Base-by-base conservation (phyloP, 2,113 vertebrate species). In the Corythornis madagascariensis region DNA sequence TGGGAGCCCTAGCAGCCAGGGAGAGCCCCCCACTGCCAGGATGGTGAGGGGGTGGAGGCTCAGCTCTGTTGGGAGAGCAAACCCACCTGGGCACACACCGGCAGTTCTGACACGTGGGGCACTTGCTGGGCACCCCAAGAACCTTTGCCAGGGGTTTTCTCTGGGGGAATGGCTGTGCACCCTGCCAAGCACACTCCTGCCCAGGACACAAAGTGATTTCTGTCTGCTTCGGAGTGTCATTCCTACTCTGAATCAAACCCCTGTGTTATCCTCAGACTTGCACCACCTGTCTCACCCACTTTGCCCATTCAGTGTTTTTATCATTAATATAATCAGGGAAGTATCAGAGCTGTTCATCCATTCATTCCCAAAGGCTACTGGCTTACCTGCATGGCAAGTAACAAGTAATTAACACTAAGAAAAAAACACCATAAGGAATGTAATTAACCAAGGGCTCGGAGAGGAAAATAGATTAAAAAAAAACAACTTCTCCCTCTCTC, bases 371-470 rank as follows among this genome's bases (percentile, higher is more conserved):
- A 90, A 67, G 72, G 89, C 75, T 76, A n/a, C 9, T 67, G 78
- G 60, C 91, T 89, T 89, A 91, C 89, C 60, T 89, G 60, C 56
- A 18, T 1, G 2, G 59, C 69, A 52, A 10, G 16, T 29, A 90
- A 88, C 73, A 74, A 77, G 43, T 85, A 92, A 95, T 93, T 93
- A 96, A 60, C n/a, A 83, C 57, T 52, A 86, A 53, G 61, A 72
- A 90, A 79, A 28, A 35, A 70, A 74, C 65, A 61, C 38, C 18
- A 43, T 2, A 69, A 57, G 64, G 67, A 83, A 88, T 83, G 69
- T 5, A 82, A 95, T 95, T 93, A 95, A 93, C 50, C 53, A 79
- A 85, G 52, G 55, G 80, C 55, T 60, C 22, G 24, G 40, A 80
- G 55, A 92, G 65, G 80, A 61, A 64, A 80, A 77, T 59, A 69